A percentile compares a stretch with the other conserved stretches of the same genome.
phyloP scores from a whole-genome alignment of 2,888 invertebrate genomes.

The Drosophila ezoana region DNA sequence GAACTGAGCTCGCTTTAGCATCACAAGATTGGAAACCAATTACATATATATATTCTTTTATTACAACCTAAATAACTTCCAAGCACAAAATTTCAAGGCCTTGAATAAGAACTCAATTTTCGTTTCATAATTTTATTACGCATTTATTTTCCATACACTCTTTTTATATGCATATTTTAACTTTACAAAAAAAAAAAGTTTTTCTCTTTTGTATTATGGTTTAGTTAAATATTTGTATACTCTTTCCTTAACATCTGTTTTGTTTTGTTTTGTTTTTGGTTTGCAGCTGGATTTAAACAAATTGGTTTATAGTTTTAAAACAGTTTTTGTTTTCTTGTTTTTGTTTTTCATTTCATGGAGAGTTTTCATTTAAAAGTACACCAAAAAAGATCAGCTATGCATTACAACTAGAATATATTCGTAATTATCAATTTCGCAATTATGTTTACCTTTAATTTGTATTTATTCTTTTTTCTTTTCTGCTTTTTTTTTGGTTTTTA shows the following conservation, averaged over 20 bases:
- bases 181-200: constrained; percentile 72
- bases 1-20: too few relatives aligned
- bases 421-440: constrained; percentile 46
- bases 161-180: constrained; percentile 71
- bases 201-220: constrained; percentile 34
- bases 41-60: too few relatives aligned
- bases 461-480: constrained; percentile 13
- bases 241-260: constrained; percentile 22
- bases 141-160: constrained; percentile 58
- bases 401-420: constrained; percentile 64
- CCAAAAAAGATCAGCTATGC: constrained; percentile 72
- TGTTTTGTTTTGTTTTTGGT: constrained; percentile 7
- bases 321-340: constrained; percentile 13
- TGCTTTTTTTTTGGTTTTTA: constrained; percentile 8
- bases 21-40: too few relatives aligned
- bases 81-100: too few relatives aligned
- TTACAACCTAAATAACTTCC: too few relatives aligned
- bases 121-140: constrained; percentile 56
- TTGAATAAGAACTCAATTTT: not conserved
- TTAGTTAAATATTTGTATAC: constrained; percentile 52
- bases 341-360: constrained; percentile 41
- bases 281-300: constrained; percentile 57
- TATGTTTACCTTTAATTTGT: constrained; percentile 16
- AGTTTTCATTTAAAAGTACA: constrained; percentile 66
- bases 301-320: constrained; percentile 54